These are phyloP conservation scores for Neelides folsomi DNA, from an alignment of 2,888 invertebrate genomes.

Conservation along the genomic window DNA sequence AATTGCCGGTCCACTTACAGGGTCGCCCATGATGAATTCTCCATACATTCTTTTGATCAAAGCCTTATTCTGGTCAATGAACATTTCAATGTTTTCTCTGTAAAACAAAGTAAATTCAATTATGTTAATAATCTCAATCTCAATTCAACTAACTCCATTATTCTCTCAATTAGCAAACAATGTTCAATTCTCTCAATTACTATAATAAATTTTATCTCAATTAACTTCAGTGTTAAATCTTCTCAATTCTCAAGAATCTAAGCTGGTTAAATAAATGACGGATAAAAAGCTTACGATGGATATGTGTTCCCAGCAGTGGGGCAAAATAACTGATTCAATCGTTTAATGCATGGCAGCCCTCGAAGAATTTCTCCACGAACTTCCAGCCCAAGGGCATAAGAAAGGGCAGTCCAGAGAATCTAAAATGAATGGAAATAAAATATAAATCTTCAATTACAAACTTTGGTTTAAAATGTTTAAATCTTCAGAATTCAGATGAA, in stretches of 20 bases:
- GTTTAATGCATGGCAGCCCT: slow-evolving; percentile 80
- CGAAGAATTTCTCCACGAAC: slow-evolving; percentile 69
- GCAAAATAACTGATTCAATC: slow-evolving; percentile 77
- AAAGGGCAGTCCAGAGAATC: slow-evolving; percentile 82
- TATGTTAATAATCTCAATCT: too few species aligned
- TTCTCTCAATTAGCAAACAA: too few species aligned
- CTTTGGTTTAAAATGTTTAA: too few species aligned
- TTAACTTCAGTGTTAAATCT: background rate
- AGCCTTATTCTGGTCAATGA: slow-evolving; percentile 89
- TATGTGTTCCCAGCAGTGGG: slow-evolving; percentile 82
- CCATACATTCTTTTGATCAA: slow-evolving; percentile 88
- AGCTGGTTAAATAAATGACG: background rate
- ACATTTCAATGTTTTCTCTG: slow-evolving; percentile 78
- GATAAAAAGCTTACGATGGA: slow-evolving; percentile 58
- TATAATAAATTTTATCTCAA: too few species aligned
- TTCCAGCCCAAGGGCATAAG: slow-evolving; percentile 72
- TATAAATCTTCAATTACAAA: slow-evolving; percentile 18
- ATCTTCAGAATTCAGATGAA: too few species aligned
- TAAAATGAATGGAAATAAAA: slow-evolving; percentile 39
- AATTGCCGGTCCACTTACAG: slow-evolving; percentile 6
- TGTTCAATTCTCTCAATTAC: slow-evolving; percentile 3
- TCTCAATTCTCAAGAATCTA: background rate
- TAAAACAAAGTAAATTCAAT: slow-evolving; percentile 17
- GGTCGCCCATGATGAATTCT: slow-evolving; percentile 46
- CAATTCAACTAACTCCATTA: too few species aligned